Conservation (phyloP, 1,140 invertebrate genomes). For the Alviniconcha marisindica region DNA sequence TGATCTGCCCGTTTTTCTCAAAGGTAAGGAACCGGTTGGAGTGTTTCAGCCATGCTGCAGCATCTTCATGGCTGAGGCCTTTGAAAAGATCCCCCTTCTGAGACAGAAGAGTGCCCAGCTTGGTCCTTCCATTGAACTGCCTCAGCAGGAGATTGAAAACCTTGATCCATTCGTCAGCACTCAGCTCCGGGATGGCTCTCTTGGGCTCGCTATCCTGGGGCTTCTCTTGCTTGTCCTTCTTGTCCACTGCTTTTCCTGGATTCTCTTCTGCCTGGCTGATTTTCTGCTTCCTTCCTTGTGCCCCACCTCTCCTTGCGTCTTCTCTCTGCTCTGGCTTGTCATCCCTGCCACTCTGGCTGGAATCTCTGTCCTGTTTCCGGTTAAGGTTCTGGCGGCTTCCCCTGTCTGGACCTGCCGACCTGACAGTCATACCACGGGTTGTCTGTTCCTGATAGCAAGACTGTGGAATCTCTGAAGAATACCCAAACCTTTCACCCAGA, state of each 20-base stretch:
- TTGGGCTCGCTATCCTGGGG: neutral
- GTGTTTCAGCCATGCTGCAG: constrained; percentile 26
- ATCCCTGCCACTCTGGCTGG: neutral
- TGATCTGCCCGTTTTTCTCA: constrained; percentile 11
- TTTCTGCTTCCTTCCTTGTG: neutral
- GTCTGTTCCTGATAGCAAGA: neutral
- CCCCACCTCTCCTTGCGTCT: neutral
- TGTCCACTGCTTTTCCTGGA: neutral
- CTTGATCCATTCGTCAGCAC: constrained; percentile 17
- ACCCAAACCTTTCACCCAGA: neutral
- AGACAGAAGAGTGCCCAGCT: constrained; percentile 25
- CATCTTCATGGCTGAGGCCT: constrained; percentile 4
- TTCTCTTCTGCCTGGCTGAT: neutral
- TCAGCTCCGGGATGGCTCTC: neutral
- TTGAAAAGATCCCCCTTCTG: constrained; percentile 11
- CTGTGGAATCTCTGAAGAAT: neutral
- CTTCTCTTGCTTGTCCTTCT: neutral
- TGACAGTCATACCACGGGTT: neutral
- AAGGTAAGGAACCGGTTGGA: constrained; percentile 1
- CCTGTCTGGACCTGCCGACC: neutral
- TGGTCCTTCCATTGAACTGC: constrained; percentile 16
- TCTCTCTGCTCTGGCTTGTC: constrained; percentile 5
- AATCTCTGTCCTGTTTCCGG: neutral
- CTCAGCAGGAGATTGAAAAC: constrained; percentile 24
- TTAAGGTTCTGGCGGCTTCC: neutral